phyloP scores from a whole-genome alignment of 2,797 vertebrate genomes.

The Eupleurogrammus muticus region DNA sequence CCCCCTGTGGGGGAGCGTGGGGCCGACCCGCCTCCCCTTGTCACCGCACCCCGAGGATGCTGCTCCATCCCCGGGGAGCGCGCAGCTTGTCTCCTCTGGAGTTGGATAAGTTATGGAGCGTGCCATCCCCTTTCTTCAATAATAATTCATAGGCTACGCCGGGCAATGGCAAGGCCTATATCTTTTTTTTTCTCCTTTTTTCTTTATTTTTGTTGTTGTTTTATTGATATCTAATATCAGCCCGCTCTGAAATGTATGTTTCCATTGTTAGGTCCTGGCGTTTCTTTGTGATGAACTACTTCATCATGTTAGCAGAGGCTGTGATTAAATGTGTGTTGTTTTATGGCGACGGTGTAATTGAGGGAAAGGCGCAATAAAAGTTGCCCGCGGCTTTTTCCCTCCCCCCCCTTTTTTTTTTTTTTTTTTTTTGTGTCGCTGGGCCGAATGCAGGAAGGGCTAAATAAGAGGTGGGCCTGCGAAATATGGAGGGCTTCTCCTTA shows the following conservation, averaged over 20 bases:
- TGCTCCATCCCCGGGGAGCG: slow-evolving; percentile 32
- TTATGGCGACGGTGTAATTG: slow-evolving; percentile 75
- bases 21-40: slow-evolving; percentile 35
- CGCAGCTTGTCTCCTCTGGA: slow-evolving; percentile 26
- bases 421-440: slow-evolving; percentile 24
- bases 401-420: slow-evolving; percentile 18
- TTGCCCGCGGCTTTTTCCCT: slow-evolving; percentile 61
- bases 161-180: slow-evolving; percentile 30
- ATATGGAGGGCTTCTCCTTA: slow-evolving; percentile 66
- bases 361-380: slow-evolving; percentile 72
- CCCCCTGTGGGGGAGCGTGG: slow-evolving; percentile 40
- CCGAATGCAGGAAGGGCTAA: slow-evolving; percentile 50
- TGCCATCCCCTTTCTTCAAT: slow-evolving; percentile 27
- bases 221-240: slow-evolving; percentile 70
- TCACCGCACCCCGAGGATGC: slow-evolving; percentile 35
- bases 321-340: slow-evolving; percentile 79
- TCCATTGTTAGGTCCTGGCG: slow-evolving; percentile 54
- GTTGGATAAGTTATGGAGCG: slow-evolving; percentile 59
- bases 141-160: slow-evolving; percentile 44
- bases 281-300: slow-evolving; percentile 69
- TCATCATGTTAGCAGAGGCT: slow-evolving; percentile 64
- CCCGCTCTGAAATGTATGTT: slow-evolving; percentile 55
- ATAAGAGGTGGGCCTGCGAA: slow-evolving; percentile 57
- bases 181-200: slow-evolving; percentile 42
- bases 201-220: slow-evolving; percentile 30